A percentile compares a stretch with the other conserved stretches of the same genome.
Conservation (phyloP, 2,888 invertebrate genomes). For the Troides aeacus region DNA sequence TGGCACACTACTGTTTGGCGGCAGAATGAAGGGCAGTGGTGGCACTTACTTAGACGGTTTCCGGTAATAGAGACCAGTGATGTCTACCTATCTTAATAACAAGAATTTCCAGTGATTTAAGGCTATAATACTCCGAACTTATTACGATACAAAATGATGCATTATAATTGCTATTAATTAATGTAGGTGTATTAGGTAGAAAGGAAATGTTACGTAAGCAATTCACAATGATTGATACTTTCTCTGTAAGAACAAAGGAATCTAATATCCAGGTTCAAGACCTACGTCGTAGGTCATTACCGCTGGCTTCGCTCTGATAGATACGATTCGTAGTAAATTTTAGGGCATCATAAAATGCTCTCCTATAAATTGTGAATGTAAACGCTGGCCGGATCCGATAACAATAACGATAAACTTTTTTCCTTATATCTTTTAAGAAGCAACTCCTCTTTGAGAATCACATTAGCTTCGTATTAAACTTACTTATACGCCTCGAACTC, state of each 20-base stretch:
- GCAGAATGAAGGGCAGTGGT: too few relatives aligned
- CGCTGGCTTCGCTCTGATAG: conserved; percentile 12
- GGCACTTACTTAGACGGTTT: too few relatives aligned
- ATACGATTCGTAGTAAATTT: conserved; percentile 18
- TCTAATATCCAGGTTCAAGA: not conserved
- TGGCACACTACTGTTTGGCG: too few relatives aligned
- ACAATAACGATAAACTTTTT: conserved; percentile 21
- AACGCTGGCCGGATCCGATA: conserved; percentile 21
- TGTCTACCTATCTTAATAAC: too few relatives aligned
- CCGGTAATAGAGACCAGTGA: too few relatives aligned
- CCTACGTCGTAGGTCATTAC: conserved; percentile 17
- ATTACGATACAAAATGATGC: too few relatives aligned
- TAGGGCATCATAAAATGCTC: conserved; percentile 28
- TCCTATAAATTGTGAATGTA: conserved; percentile 26
- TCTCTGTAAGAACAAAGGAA: not conserved
- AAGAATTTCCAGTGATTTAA: too few relatives aligned
- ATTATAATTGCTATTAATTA: not conserved
- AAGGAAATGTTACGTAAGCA: not conserved
- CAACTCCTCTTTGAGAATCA: conserved; percentile 3
- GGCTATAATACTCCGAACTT: too few relatives aligned
- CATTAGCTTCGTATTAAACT: not conserved
- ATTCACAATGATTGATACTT: not conserved
- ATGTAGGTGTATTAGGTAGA: not conserved
- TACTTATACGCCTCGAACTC: not conserved
- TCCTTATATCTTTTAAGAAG: conserved; percentile 1